Percentiles rank a stretch among this genome's conserved stretches.
Conservation (phyloP, 2,888 invertebrate genomes). For the Andrena dorsata region DNA sequence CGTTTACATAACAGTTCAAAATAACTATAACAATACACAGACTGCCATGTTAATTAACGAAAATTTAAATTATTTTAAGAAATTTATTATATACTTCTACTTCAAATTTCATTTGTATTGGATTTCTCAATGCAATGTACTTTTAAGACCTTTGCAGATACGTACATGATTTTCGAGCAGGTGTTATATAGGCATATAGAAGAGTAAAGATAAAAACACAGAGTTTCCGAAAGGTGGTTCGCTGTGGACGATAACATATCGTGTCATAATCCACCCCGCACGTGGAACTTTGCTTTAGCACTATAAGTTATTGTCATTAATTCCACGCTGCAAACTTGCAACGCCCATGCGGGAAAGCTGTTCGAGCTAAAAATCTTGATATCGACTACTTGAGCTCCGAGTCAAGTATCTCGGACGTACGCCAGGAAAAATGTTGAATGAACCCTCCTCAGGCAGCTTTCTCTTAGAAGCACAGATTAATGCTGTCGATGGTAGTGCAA, state of each 20-base stretch:
- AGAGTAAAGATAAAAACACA: neutral
- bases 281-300: neutral
- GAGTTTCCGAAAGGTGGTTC: neutral
- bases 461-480: no score
- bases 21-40: no score
- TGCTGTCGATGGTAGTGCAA: no score
- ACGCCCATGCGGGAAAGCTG: neutral
- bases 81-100: neutral
- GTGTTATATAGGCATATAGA: neutral
- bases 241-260: neutral
- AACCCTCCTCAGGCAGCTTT: no score
- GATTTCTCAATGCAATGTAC: neutral
- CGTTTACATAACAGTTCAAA: no score
- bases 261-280: slow-evolving; percentile 3
- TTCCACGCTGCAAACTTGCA: neutral
- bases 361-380: slow-evolving; percentile 8
- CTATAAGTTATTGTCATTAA: neutral
- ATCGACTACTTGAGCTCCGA: slow-evolving; percentile 21
- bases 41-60: neutral
- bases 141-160: neutral
- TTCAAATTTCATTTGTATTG: neutral
- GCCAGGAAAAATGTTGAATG: neutral
- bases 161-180: neutral
- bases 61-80: neutral
- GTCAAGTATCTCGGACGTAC: neutral